Evolutionary conservation across 2,888 invertebrate genomes (phyloP).

Genomic region (Platerodrilus igneus): DNA sequence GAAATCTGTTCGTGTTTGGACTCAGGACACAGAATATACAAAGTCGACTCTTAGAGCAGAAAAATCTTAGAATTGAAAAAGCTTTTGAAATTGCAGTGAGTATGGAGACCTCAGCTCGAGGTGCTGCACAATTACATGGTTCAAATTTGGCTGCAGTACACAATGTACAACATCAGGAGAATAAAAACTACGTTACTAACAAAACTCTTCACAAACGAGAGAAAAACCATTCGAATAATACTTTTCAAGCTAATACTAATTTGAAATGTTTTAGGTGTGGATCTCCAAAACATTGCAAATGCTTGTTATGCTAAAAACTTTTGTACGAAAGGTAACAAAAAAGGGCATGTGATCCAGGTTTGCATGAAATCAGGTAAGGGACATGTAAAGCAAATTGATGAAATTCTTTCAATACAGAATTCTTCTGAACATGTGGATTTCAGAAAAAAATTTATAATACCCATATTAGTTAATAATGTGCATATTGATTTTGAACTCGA

Average conservation of each 20-base stretch:
- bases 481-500: neutral
- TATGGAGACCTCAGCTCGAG: conserved; percentile 26
- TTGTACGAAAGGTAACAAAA: conserved; percentile 7
- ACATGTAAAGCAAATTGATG: conserved; percentile 1
- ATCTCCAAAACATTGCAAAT: conserved; percentile 5
- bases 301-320: conserved; percentile 6
- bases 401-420: neutral
- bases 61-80: conserved; percentile 22
- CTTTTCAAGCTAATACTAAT: neutral
- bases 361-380: conserved; percentile 7
- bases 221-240: too few species aligned
- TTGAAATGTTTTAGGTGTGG: conserved; percentile 9
- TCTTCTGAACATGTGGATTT: conserved; percentile 3
- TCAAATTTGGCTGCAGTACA: neutral
- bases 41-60: conserved; percentile 27
- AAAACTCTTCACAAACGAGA: too few species aligned
- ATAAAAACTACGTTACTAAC: too few species aligned
- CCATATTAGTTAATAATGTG: neutral
- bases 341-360: conserved; percentile 7
- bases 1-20: conserved; percentile 32
- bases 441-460: conserved; percentile 4
- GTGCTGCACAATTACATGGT: neutral
- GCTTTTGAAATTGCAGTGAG: conserved; percentile 25
- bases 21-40: conserved; percentile 25
- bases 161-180: too few species aligned